phyloP scores from a whole-genome alignment of 2,797 vertebrate species.

The Sphenodon punctatus region DNA sequence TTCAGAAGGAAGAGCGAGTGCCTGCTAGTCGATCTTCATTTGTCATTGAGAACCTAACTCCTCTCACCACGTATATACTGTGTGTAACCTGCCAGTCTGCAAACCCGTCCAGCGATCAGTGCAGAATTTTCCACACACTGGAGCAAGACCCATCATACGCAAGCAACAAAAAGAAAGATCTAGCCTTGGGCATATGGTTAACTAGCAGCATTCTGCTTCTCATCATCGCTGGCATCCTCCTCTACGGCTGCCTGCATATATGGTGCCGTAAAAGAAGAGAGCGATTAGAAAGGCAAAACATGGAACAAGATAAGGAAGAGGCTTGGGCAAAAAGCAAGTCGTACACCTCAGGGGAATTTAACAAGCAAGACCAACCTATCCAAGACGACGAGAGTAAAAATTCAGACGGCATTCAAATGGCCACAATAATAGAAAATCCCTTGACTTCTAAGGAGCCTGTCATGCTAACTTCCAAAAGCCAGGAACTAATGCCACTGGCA shows the following conservation, averaged over 20 bases:
- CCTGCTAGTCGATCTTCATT: slow-evolving; percentile 83
- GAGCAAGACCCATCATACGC: slow-evolving; percentile 63
- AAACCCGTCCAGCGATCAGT: slow-evolving; percentile 85
- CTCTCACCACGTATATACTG: slow-evolving; percentile 85
- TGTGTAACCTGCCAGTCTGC: slow-evolving; percentile 89
- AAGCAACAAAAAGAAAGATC: slow-evolving; percentile 78
- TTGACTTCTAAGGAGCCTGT: slow-evolving; percentile 49
- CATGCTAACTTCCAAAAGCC: slow-evolving; percentile 49
- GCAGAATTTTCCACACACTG: slow-evolving; percentile 84
- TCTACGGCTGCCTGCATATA: slow-evolving; percentile 85
- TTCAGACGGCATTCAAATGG: slow-evolving; percentile 60
- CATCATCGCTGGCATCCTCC: slow-evolving; percentile 78
- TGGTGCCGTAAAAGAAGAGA: slow-evolving; percentile 71
- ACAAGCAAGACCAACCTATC: background rate
- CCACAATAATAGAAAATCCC: slow-evolving; percentile 66
- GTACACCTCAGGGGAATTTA: accelerated
- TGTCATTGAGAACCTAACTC: slow-evolving; percentile 82
- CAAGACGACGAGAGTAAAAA: slow-evolving; percentile 32
- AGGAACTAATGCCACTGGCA: slow-evolving; percentile 44
- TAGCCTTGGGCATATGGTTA: slow-evolving; percentile 87
- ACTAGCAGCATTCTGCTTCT: slow-evolving; percentile 86
- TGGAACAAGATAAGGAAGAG: background rate
- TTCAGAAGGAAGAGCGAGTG: slow-evolving; percentile 86
- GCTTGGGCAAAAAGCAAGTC: background rate
- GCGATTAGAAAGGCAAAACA: background rate